Evolutionary conservation across 2,888 invertebrate species (phyloP), one percentile per base, ranked within the genome.

Genomic region (Acleris sparsana): DNA sequence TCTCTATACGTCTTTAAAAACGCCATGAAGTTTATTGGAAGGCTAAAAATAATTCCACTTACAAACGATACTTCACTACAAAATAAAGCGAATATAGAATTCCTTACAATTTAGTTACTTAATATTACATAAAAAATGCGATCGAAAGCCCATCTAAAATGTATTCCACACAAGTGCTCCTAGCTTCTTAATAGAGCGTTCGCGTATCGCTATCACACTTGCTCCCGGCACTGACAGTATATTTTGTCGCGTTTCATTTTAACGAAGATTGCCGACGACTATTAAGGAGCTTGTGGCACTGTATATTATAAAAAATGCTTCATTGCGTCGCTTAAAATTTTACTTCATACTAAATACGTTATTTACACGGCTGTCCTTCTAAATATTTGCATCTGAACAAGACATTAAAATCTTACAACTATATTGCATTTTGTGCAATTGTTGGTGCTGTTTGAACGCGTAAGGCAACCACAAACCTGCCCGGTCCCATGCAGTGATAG

Each of bases 381-480:
- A 89, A 91, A 92, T 92, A 91, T 91, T 87, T 89, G 90, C 92
- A 90, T 92, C 92, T 91, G 92, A 92, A 92, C 89, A 92, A 90
- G 90, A 92, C 88, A 87, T 88, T 92, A 89, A 90, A 91, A 90
- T 85, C 90, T 92, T 90, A 92, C 69, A 69, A 62, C 87, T 90
- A 90, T 67, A 52, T 52, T 75, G 78, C 75, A 80, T 62, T 66
- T 56, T 80, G 89, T 90, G 90, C 91, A 91, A 91, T 87, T 91
- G 90, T 86, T 84, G 76, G 77, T 83, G 87, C 88, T 80, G 25
- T 58, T 22, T 46, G 25, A 25, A 25, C 13, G 46, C 25, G 4
- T 25, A 9, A 17, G 20, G 17, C 46, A 9, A 29, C 29, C 29
- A 7, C 9, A 29, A 29, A 33, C 33, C 33, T 9, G 33, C 33